These are phyloP conservation scores for Sylvicapra grimmia DNA, from an alignment of 2,113 vertebrate species.

Conservation along the genomic window DNA sequence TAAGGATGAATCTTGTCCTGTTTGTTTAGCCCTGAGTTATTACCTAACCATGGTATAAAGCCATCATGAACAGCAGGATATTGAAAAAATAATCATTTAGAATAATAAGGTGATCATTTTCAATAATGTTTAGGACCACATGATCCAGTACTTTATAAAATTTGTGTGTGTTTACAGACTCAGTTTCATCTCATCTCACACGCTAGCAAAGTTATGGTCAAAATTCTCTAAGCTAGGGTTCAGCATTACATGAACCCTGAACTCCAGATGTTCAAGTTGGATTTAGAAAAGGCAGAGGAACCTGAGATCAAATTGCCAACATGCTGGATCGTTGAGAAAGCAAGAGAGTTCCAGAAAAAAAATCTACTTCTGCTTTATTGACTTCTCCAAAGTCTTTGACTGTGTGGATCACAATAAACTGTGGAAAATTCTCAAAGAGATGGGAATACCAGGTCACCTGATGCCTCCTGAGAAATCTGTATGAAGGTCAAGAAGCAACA, in stretches of 20 bases:
- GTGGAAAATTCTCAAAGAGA: neutral
- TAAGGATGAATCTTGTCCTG: neutral
- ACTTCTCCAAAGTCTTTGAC: neutral
- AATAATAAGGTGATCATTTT: neutral
- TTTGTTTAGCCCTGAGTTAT: neutral
- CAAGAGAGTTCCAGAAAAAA: neutral
- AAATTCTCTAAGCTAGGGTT: neutral
- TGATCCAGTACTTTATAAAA: neutral
- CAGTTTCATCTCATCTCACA: neutral
- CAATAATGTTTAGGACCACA: neutral
- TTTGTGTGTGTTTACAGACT: neutral
- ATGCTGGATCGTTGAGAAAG: neutral
- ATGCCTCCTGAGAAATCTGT: neutral
- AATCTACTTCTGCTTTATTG: neutral
- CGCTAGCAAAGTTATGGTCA: neutral
- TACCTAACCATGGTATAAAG: neutral
- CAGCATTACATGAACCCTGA: accelerated
- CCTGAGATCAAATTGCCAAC: neutral
- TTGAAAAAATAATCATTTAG: neutral
- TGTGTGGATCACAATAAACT: neutral
- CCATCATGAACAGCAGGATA: neutral
- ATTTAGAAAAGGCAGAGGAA: neutral
- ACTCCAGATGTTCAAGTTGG: neutral
- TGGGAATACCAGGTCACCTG: neutral
- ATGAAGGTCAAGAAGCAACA: neutral